Percentiles rank a stretch among this genome's conserved stretches.
These are phyloP conservation scores for Bombyx mori DNA, from an alignment of 1,140 invertebrate species.

Conservation along the genomic window ASM3026992v2 NC_085134.1:375501-376000, in stretches of 20 bases:
- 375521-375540: conserved; percentile 62
- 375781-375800: conserved; percentile 69
- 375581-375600: conserved; percentile 58
- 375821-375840: conserved; percentile 66
- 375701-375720: conserved; percentile 57
- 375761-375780: conserved; percentile 68
- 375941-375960: conserved; percentile 25
- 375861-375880: conserved; percentile 59
- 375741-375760: conserved; percentile 63
- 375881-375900: conserved; percentile 33
- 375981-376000: too few species aligned
- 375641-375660: conserved; percentile 54
- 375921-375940: conserved; percentile 25
- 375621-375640: conserved; percentile 64
- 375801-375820: conserved; percentile 65
- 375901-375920: conserved; percentile 20
- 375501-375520: conserved; percentile 73
- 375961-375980: conserved; percentile 26
- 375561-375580: conserved; percentile 35
- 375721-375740: conserved; percentile 38
- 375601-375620: conserved; percentile 60
- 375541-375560: conserved; percentile 37
- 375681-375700: conserved; percentile 62
- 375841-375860: conserved; percentile 69
- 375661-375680: conserved; percentile 52